phyloP scores from a whole-genome alignment of 2,888 invertebrate genomes.

The Cheilosia impressa region DNA sequence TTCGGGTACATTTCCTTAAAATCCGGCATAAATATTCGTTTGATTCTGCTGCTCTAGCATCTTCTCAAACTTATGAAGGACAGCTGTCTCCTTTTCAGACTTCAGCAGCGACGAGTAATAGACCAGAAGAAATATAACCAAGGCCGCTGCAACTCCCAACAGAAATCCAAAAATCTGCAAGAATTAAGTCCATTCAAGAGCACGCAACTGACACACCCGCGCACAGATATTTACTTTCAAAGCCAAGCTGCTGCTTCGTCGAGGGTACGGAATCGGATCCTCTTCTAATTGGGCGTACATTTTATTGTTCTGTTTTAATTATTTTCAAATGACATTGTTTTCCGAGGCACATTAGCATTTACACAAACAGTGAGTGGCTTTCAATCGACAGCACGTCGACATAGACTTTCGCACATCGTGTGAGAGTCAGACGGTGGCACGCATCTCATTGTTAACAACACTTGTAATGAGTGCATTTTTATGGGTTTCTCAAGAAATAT shows the following conservation, averaged over 20 bases:
- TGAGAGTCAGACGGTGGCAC: constrained; percentile 27
- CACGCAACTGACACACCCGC: not conserved
- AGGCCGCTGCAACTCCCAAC: constrained; percentile 56
- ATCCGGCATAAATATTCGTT: constrained; percentile 31
- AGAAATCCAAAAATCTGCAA: constrained; percentile 43
- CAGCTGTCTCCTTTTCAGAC: constrained; percentile 53
- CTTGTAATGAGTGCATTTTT: constrained; percentile 33
- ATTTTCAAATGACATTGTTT: constrained; percentile 19
- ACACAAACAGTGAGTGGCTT: not conserved
- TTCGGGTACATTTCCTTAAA: constrained; percentile 29
- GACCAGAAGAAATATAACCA: constrained; percentile 49
- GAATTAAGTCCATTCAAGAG: not conserved
- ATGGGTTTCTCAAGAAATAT: constrained; percentile 36
- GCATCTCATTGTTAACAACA: constrained; percentile 34
- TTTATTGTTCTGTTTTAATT: not conserved
- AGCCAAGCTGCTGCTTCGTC: not conserved
- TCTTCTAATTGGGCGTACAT: constrained; percentile 50
- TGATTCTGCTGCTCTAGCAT: constrained; percentile 55
- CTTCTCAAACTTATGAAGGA: constrained; percentile 54
- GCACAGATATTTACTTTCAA: constrained; percentile 24
- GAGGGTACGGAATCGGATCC: not conserved
- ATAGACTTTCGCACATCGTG: constrained; percentile 38
- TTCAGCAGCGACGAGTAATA: constrained; percentile 56
- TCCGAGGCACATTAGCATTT: constrained; percentile 17
- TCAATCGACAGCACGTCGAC: not conserved